Evolutionary conservation across 2,888 invertebrate genomes (phyloP), one percentile per base, ranked within the genome.

Genomic region (Hydrotaea cyrtoneurina): DNA sequence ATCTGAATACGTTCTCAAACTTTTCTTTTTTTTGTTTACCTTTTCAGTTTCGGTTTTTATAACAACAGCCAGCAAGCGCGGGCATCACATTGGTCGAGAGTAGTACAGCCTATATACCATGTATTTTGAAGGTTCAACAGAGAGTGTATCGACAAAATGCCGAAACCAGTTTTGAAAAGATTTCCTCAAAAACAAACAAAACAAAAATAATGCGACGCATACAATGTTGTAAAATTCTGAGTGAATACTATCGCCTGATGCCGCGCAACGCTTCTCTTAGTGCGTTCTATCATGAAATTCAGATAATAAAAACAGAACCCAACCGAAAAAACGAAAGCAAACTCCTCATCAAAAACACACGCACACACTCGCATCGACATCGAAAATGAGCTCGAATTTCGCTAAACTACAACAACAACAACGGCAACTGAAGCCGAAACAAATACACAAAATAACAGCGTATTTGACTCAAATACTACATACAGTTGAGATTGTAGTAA

Each of bases 361-460:
- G 64, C 26, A 55, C 55, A 73, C 59, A 59, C 3, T 2, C 21
- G 21, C 39, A 8, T 11, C 23, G 43, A 80, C 36, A 59, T 64
- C 73, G 66, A 77, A 79, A 86, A 83, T 78, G 69, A 78, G 78
- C 82, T 86, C 82, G 80, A 86, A 86, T 86, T 86, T 82, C 80
- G 77, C 86, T 71, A 73, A 66, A 62, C 82, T 72, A 75, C 80
- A 78, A 79, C 26, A 53, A 66, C 39, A 50, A 39, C 13, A 77
- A 55, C 5, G 15, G 10, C 2, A 53, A 72, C 23, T 69, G 64
- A 46, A 77, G n/a, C 50, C 50, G 50, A 50, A 50, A 50, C n/a
- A 50, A 50, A 50, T 50, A 15, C 13, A 50, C 43, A 43, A 43
- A 43, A 43, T 43, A 8, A 43, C 50, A 50, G 50, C 11, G 75